A percentile compares a stretch with the other conserved stretches of the same genome.
phyloP scores from a whole-genome alignment of 2,113 vertebrate genomes.

The Erythrocercus mccallii region DNA sequence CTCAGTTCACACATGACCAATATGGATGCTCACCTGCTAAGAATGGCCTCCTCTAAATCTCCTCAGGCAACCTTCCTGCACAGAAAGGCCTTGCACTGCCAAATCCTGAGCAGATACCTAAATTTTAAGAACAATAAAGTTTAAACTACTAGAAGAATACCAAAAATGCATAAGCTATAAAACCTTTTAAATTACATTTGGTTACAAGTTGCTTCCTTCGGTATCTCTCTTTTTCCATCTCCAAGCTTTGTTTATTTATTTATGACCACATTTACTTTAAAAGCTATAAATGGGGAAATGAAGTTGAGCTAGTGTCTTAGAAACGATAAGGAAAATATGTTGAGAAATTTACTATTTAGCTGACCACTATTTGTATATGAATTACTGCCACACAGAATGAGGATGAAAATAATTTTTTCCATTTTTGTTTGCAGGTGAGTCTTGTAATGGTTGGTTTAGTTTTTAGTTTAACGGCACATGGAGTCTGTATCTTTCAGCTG shows the following conservation, averaged over 20 bases:
- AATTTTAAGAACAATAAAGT: not conserved
- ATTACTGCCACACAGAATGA: not conserved
- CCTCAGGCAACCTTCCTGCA: not conserved
- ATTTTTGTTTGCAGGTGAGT: constrained; percentile 15
- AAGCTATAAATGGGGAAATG: not conserved
- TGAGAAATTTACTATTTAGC: not conserved
- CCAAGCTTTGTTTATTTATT: not conserved
- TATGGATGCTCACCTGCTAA: not conserved
- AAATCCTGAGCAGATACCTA: not conserved
- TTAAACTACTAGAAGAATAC: not conserved
- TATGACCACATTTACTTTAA: not conserved
- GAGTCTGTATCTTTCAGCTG: constrained; percentile 67
- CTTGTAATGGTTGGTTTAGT: constrained; percentile 48
- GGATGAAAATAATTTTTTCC: not conserved
- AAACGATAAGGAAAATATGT: not conserved
- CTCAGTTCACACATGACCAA: fast-evolving
- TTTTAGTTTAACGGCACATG: constrained; percentile 64
- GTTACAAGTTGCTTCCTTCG: not conserved
- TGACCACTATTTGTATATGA: not conserved
- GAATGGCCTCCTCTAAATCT: not conserved
- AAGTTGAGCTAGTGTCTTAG: not conserved
- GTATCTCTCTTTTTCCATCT: not conserved
- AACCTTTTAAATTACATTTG: not conserved
- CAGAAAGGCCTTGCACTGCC: not conserved
- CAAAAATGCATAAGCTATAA: not conserved